Evolutionary conservation across 1,140 invertebrate species (phyloP), one percentile per base, ranked within the genome.

Genomic region (Ditylenchus dipsaci): DNA sequence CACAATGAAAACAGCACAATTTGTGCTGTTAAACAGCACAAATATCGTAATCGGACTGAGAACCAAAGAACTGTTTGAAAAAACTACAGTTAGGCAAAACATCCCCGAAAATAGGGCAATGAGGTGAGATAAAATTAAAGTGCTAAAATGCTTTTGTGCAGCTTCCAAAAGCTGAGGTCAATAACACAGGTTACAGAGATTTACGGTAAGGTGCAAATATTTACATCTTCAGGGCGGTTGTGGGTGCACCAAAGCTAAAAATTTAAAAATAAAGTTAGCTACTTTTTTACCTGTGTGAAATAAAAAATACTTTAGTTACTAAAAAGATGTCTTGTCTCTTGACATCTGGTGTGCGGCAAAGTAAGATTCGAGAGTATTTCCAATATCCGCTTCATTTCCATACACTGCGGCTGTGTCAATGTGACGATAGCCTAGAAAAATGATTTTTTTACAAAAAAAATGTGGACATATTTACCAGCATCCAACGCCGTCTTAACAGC

Each of bases 361-460:
- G 45, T 73, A 76, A 23, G 76, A 67, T n/a, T 76, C 43, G 0
- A 73, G 65, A 5, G 69, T 72, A 26, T 73, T 72, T 0, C 71
- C 71, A 63, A 73, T 73, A 9, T 23, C 66, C 27, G 27, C 27
- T 84, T 92, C 91, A 81, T 92, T 93, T 69, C 88, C 87, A 78
- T 92, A 92, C 81, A 89, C 88, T 63, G 85, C 33, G 13, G 72
- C 65, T 30, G 90, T 91, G 84, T 91, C 90, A 45, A 78, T 78
- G 1, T 73, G 42, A 13, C 76, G 63, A 63, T 72, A 79, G 38
- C 76, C 76, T 53, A 26, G 23, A 3, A 26, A 53, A 53, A 1
- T 7, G 3, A 15, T 53, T 17, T 21, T 53, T 53, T 53, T 21
- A 17, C 49, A 53, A 53, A 5, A 53, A 3, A 21, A 7, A 7